phyloP scores from a whole-genome alignment of 2,888 invertebrate species.

The Xanthorhoe spadicearia region DNA sequence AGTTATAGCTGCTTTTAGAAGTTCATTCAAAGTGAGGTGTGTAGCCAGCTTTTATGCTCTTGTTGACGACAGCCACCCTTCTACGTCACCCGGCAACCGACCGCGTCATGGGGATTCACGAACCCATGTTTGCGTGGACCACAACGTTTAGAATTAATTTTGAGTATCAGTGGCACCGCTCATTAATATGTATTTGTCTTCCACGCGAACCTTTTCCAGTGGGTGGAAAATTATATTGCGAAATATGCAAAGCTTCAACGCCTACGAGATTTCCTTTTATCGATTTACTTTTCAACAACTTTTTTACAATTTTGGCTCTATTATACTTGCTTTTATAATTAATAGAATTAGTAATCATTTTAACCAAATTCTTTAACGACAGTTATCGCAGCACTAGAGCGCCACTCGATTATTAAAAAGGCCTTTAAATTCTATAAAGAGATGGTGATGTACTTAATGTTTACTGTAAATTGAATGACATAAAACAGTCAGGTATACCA shows the following conservation, averaged over 20 bases:
- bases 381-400: too few species aligned
- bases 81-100: conserved; percentile 15
- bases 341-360: too few species aligned
- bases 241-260: conserved; percentile 5
- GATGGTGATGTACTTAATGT: background rate
- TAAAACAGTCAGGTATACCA: background rate
- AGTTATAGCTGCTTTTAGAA: background rate
- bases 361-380: too few species aligned
- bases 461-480: background rate
- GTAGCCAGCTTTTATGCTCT: background rate
- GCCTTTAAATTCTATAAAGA: too few species aligned
- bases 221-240: conserved; percentile 11
- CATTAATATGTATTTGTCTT: conserved; percentile 20
- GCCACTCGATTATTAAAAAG: too few species aligned
- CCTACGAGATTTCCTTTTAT: background rate
- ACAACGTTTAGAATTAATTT: conserved; percentile 23
- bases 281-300: background rate
- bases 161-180: conserved; percentile 13
- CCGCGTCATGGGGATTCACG: conserved; percentile 44
- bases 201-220: conserved; percentile 7
- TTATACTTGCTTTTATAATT: too few species aligned
- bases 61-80: conserved; percentile 15
- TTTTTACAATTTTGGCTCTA: background rate
- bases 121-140: conserved; percentile 30
- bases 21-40: background rate